Conservation (phyloP, 2,888 invertebrate genomes). For the Drosophila conformis region DNA sequence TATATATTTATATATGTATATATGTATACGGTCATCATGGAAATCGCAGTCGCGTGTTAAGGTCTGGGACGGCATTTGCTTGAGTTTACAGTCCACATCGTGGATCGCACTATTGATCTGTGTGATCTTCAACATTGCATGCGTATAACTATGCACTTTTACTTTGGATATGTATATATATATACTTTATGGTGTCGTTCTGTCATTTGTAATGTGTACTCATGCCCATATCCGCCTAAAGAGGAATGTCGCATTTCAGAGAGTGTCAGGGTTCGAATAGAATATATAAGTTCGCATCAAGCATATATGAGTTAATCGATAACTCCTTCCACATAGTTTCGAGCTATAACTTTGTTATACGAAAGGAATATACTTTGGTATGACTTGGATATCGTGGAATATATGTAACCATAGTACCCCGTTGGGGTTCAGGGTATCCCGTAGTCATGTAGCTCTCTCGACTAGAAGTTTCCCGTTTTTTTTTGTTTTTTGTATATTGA, state of each 20-base stretch:
- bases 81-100: constrained; percentile 22
- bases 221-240: background rate
- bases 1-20: background rate
- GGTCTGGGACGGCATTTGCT: background rate
- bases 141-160: constrained; percentile 11
- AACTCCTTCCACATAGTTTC: background rate
- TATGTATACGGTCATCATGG: constrained; percentile 27
- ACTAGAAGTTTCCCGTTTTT: background rate
- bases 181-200: too few relatives aligned
- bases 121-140: constrained; percentile 8
- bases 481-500: constrained; percentile 5
- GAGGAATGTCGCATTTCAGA: background rate
- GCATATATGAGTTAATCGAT: background rate
- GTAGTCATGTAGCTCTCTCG: background rate
- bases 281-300: background rate
- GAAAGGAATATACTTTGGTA: background rate
- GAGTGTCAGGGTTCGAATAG: background rate
- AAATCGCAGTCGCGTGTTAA: constrained; percentile 49
- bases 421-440: background rate
- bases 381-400: background rate
- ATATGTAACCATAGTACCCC: background rate
- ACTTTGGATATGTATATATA: background rate
- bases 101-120: constrained; percentile 6
- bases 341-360: too few relatives aligned
- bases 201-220: too few relatives aligned